Evolutionary conservation across 1,140 invertebrate species (phyloP).

Genomic region (Drosophila repletoides): DNA sequence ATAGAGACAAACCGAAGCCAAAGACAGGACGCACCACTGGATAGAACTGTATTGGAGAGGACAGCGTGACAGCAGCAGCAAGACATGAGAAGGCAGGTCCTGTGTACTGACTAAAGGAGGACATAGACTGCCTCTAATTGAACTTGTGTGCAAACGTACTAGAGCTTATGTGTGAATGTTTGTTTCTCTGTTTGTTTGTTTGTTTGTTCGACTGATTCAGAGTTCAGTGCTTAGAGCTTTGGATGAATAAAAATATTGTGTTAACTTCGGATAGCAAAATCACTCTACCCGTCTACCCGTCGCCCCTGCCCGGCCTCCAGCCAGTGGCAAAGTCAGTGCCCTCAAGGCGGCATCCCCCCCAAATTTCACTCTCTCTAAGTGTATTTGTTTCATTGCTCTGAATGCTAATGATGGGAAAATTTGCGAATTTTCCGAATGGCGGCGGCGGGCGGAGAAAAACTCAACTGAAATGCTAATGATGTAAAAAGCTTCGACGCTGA

Average conservation of each 20-base stretch:
- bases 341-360: constrained; percentile 28
- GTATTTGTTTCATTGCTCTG: constrained; percentile 80
- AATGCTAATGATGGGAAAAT: constrained; percentile 81
- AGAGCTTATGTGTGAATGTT: constrained; percentile 68
- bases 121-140: constrained; percentile 62
- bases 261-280: constrained; percentile 64
- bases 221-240: constrained; percentile 53
- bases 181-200: neutral
- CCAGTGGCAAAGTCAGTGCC: constrained; percentile 19
- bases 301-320: neutral
- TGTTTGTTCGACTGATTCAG: constrained; percentile 29
- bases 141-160: constrained; percentile 76
- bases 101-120: neutral
- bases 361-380: constrained; percentile 57
- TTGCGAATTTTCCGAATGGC: constrained; percentile 69
- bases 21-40: neutral
- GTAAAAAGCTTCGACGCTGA: constrained; percentile 74
- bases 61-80: no score
- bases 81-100: no score
- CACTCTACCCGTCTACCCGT: constrained; percentile 20
- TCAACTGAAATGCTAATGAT: constrained; percentile 77
- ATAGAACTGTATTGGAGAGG: neutral
- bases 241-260: constrained; percentile 78
- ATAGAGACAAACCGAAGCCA: constrained; percentile 50
- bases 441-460: constrained; percentile 10